Evolutionary conservation across 2,888 invertebrate genomes (phyloP).

Genomic region (Amblyjoppa proteus): DNA sequence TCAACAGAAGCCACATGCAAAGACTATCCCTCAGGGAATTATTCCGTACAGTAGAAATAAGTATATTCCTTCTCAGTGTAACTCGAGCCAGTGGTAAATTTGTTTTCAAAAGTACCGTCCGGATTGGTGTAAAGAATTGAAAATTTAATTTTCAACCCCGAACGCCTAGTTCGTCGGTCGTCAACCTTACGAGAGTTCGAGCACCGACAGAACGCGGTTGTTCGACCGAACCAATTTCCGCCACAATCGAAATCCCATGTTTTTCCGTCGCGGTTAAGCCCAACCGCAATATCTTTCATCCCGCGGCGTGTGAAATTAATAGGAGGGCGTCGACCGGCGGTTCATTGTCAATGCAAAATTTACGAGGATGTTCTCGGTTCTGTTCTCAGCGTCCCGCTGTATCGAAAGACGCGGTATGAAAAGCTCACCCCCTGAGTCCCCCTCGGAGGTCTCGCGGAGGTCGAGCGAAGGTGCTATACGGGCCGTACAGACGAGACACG

Average conservation of each 20-base stretch:
- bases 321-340: conserved; percentile 55
- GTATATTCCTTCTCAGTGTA: too few relatives aligned
- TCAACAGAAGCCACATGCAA: too few relatives aligned
- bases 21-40: too few relatives aligned
- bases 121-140: too few relatives aligned
- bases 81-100: too few relatives aligned
- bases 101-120: too few relatives aligned
- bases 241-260: neutral
- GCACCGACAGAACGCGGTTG: neutral
- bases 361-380: conserved; percentile 71
- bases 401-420: conserved; percentile 44
- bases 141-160: too few relatives aligned
- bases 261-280: neutral
- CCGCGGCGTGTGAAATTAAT: conserved; percentile 44
- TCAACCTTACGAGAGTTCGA: too few relatives aligned
- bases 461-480: conserved; percentile 39
- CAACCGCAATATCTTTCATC: neutral
- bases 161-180: too few relatives aligned
- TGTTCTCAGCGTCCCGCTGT: conserved; percentile 43
- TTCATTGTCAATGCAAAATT: conserved; percentile 78
- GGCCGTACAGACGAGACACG: conserved; percentile 18
- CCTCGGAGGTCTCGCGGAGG: conserved; percentile 20
- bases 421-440: conserved; percentile 38
- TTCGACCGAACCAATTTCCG: neutral
- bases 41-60: too few relatives aligned